A percentile compares a stretch with the other conserved stretches of the same genome.
These are phyloP conservation scores for Leptodactylus fallax DNA, from an alignment of 2,797 vertebrate species.

Conservation along the genomic window DNA sequence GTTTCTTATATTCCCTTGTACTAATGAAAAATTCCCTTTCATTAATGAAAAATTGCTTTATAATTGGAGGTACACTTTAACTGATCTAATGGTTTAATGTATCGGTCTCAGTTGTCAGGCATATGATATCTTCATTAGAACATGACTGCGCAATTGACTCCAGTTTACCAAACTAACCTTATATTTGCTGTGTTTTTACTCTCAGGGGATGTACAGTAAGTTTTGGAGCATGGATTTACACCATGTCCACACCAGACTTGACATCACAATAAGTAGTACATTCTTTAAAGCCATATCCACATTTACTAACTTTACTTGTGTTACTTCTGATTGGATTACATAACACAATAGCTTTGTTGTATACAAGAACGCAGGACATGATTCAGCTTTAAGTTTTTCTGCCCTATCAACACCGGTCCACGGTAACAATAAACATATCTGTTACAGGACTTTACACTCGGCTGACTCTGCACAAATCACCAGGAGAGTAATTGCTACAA, in stretches of 20 bases:
- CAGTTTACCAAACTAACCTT: not conserved
- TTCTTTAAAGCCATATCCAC: slow-evolving; percentile 17
- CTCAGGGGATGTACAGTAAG: not conserved
- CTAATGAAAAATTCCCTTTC: no score
- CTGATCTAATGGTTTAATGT: not conserved
- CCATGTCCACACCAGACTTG: not conserved
- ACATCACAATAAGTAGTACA: not conserved
- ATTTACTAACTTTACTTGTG: slow-evolving; percentile 9
- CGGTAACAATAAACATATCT: slow-evolving; percentile 56
- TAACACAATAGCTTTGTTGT: slow-evolving; percentile 1
- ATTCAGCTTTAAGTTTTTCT: slow-evolving; percentile 14
- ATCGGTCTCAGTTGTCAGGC: not conserved
- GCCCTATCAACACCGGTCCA: slow-evolving; percentile 44
- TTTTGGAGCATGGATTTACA: slow-evolving; percentile 3
- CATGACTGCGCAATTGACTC: not conserved
- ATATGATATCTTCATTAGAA: not conserved
- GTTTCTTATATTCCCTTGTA: no score
- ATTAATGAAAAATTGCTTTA: no score
- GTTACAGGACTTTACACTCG: slow-evolving; percentile 52
- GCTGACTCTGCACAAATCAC: slow-evolving; percentile 45
- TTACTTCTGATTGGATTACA: slow-evolving; percentile 29
- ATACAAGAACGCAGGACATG: not conserved
- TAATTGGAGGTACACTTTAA: no score
- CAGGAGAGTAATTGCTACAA: slow-evolving; percentile 62
- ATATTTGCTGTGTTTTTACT: not conserved